A percentile compares a stretch with the other conserved stretches of the same genome.
Evolutionary conservation across 2,888 invertebrate species (phyloP).

Genomic region (Scelioninae gen. 1): DNA sequence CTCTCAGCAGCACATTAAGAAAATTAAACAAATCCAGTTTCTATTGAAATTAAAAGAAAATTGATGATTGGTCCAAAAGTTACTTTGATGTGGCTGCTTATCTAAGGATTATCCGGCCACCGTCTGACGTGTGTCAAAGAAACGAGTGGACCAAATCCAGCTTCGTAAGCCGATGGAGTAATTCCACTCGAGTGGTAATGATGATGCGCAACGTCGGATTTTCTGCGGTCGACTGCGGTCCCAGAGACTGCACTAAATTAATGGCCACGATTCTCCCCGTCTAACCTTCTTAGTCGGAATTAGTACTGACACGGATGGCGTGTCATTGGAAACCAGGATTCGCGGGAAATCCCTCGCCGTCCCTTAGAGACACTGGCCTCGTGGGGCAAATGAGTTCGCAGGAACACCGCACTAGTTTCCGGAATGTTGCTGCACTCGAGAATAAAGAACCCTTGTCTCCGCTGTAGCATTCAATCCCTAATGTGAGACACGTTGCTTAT

Average conservation of each 20-base stretch:
- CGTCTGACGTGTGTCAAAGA: constrained; percentile 57
- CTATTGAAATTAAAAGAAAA: constrained; percentile 16
- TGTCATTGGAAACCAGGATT: constrained; percentile 77
- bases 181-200: constrained; percentile 63
- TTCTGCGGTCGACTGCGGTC: constrained; percentile 69
- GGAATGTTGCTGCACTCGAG: constrained; percentile 29
- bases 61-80: constrained; percentile 36
- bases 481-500: constrained; percentile 43
- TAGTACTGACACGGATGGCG: constrained; percentile 78
- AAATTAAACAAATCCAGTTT: too few species aligned
- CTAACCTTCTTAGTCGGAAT: constrained; percentile 79
- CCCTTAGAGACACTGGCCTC: constrained; percentile 53
- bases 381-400: constrained; percentile 53
- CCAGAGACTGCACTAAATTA: constrained; percentile 74
- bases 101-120: constrained; percentile 40
- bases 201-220: constrained; percentile 69
- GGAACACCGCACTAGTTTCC: constrained; percentile 50
- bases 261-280: constrained; percentile 75
- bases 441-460: constrained; percentile 26
- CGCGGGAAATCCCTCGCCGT: constrained; percentile 67
- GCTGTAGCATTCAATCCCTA: constrained; percentile 40
- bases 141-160: constrained; percentile 57
- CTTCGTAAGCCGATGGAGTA: constrained; percentile 51
- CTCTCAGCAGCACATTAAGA: too few species aligned
- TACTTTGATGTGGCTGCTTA: constrained; percentile 40